Base-by-base conservation (phyloP, 2,113 vertebrate species). In the Colistium nudipinnis region DNA sequence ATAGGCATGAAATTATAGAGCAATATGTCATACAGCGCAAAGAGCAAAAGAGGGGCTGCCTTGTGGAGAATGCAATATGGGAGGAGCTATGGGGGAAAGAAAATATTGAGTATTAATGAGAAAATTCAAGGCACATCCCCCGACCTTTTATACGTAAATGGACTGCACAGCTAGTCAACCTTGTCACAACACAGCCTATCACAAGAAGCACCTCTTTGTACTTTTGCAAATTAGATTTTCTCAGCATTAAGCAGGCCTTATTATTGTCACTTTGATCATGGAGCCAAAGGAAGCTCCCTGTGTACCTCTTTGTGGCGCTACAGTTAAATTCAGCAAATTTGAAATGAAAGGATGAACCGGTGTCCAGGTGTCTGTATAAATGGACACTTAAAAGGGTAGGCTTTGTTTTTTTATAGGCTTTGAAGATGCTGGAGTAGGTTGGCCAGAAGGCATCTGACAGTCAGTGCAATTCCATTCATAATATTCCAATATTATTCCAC, bases 231-330 rank as follows among this genome's bases (percentile, higher is more conserved):
- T 84, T 9, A 17, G 41, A 84, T 81, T 87, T 43, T 79, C 74
- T 72, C 49, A 6, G 76, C 71, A 86, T 85, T 73, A 84, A 89
- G 81, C 81, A 78, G 66, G 49, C 51, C 39, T 74, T 36, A 80
- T 88, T 83, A 78, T 30, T 68, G 63, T 72, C 1, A 24, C 88
- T 86, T 86, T 87, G 87, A 90, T 90, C 56, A 39, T 2, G 6
- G 53, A 54, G 71, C 63, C 49, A 39, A 60, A 12, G 4, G 74
- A 82, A 74, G 72, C 53, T 48, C 62, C 48, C 43, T 44, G 31
- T 45, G 57, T 41, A 62, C 39, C 57, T 64, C 87, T 87, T 85
- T 85, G 82, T 83, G 60, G 81, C 68, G 54, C 39, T 11, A 31
- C 47, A 16, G 44, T 61, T 86, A 70, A 80, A 84, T 81, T 84